Evolutionary conservation across 2,113 vertebrate genomes (phyloP).

Genomic region (Prochilodus magdalenae): DNA sequence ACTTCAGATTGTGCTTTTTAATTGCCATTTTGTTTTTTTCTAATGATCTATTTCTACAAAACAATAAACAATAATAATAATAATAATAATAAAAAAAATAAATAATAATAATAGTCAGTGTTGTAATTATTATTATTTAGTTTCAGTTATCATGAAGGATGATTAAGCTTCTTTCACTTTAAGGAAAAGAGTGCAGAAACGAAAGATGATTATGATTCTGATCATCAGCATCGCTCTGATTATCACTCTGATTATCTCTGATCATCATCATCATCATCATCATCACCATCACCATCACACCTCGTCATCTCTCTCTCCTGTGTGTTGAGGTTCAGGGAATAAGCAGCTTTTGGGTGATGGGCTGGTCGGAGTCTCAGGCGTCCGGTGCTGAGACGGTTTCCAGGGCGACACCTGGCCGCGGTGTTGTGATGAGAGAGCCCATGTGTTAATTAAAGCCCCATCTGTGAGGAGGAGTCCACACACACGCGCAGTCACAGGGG

Average conservation of each 20-base stretch:
- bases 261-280: constrained; percentile 16
- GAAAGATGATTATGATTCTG: constrained; percentile 9
- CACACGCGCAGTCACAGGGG: constrained; percentile 47
- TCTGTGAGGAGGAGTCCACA: constrained; percentile 60
- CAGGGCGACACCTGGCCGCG: constrained; percentile 58
- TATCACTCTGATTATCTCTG: not conserved
- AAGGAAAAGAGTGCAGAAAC: not conserved
- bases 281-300: not conserved
- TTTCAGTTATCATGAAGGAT: too few species aligned
- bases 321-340: not conserved
- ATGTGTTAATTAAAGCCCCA: constrained; percentile 73
- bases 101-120: too few species aligned
- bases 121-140: too few species aligned
- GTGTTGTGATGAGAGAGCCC: constrained; percentile 55
- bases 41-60: too few species aligned
- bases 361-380: constrained; percentile 46
- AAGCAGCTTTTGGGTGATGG: constrained; percentile 24
- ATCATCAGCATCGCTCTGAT: constrained; percentile 24
- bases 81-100: too few species aligned
- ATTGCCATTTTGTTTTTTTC: too few species aligned
- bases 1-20: too few species aligned
- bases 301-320: not conserved
- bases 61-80: too few species aligned
- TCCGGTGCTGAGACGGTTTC: constrained; percentile 50
- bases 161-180: not conserved